Evolutionary conservation across 1,140 invertebrate species (phyloP).

Genomic region (Plectrocnemia conspersa): DNA sequence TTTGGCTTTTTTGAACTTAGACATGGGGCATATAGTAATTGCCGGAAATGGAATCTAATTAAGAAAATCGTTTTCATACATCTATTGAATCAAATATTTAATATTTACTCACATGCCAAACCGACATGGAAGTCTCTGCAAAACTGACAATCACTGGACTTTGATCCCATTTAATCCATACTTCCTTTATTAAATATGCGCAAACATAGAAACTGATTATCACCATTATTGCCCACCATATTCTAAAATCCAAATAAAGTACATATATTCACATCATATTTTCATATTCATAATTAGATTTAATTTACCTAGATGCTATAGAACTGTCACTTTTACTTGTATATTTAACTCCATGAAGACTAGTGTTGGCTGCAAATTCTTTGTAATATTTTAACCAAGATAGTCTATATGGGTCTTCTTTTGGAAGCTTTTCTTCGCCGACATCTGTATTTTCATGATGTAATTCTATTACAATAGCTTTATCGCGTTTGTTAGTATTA

Average conservation of each 20-base stretch:
- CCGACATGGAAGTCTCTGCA: slow-evolving; percentile 46
- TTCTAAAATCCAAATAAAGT: too few species aligned
- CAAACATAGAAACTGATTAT: not conserved
- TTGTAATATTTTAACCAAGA: too few species aligned
- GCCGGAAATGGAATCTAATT: slow-evolving; percentile 56
- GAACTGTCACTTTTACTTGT: slow-evolving; percentile 37
- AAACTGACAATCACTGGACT: slow-evolving; percentile 53
- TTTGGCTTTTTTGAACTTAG: slow-evolving; percentile 48
- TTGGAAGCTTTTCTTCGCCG: too few species aligned
- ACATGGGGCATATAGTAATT: slow-evolving; percentile 58
- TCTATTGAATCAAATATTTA: too few species aligned
- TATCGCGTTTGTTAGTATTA: too few species aligned
- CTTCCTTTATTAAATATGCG: not conserved
- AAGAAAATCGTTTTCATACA: too few species aligned
- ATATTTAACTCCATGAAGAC: slow-evolving; percentile 43
- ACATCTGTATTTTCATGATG: too few species aligned
- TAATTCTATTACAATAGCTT: too few species aligned
- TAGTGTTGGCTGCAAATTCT: slow-evolving; percentile 42
- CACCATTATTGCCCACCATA: not conserved
- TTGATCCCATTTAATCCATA: slow-evolving; percentile 49
- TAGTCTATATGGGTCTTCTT: too few species aligned
- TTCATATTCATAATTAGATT: not conserved
- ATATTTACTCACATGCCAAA: slow-evolving; percentile 48
- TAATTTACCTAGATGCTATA: not conserved
- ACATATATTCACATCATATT: too few species aligned